Conservation (phyloP, 2,113 vertebrate species). For the Piprites chloris region DNA sequence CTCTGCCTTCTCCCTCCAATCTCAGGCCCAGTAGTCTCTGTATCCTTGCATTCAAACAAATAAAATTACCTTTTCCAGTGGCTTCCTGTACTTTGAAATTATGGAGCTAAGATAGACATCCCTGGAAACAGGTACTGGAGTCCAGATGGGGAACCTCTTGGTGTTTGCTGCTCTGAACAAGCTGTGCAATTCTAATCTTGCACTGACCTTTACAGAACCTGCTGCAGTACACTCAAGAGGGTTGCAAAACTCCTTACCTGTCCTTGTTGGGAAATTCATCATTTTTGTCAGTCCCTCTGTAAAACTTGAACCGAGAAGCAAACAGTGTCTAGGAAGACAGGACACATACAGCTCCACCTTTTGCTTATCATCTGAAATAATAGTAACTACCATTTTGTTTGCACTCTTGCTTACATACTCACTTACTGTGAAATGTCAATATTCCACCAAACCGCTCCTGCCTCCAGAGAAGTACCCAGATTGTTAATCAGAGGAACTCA, state of each 20-base stretch:
- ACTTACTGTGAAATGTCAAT: neutral
- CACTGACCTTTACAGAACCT: neutral
- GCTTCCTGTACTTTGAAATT: neutral
- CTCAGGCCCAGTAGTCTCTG: neutral
- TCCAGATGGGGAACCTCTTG: neutral
- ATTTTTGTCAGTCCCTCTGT: neutral
- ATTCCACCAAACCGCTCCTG: neutral
- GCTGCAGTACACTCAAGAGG: neutral
- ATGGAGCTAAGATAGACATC: neutral
- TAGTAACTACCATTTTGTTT: neutral
- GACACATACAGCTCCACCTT: neutral
- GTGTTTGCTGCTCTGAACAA: neutral
- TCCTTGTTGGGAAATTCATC: neutral
- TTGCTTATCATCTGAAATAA: neutral
- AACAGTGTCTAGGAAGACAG: neutral
- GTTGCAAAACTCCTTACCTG: neutral
- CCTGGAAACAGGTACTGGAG: neutral
- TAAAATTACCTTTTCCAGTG: constrained; percentile 23
- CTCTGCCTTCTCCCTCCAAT: neutral
- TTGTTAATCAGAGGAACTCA: neutral
- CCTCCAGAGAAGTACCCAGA: neutral
- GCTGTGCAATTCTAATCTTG: neutral
- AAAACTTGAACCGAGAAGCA: neutral
- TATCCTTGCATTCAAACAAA: neutral
- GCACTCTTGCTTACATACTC: neutral